phyloP scores from a whole-genome alignment of 2,888 invertebrate genomes.

The Apodemia zela region DNA sequence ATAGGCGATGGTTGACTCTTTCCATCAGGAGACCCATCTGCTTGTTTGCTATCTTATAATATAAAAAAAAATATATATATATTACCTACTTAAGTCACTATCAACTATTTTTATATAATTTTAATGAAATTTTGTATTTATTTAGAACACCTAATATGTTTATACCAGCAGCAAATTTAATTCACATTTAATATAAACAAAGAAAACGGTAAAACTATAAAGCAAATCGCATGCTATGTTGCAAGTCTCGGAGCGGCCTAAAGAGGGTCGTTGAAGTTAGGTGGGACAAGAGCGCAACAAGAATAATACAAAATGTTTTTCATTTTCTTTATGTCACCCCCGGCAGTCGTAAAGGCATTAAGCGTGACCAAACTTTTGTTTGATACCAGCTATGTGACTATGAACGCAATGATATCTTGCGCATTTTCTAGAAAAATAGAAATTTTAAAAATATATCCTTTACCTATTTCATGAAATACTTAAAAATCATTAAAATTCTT shows the following conservation, averaged over 20 bases:
- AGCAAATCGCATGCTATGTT: slow-evolving; percentile 26
- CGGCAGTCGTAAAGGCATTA: slow-evolving; percentile 93
- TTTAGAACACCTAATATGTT: too few relatives aligned
- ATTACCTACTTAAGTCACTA: too few relatives aligned
- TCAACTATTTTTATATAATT: too few relatives aligned
- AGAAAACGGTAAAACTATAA: background rate
- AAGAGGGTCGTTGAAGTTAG: slow-evolving; percentile 68
- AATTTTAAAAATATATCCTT: slow-evolving; percentile 8
- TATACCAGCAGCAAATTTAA: too few relatives aligned
- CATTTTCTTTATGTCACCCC: slow-evolving; percentile 94
- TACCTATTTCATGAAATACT: background rate
- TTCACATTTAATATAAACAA: background rate
- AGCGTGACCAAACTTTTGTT: slow-evolving; percentile 90
- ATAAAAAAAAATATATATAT: too few relatives aligned
- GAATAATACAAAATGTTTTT: slow-evolving; percentile 88
- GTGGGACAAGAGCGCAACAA: slow-evolving; percentile 77
- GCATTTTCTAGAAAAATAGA: slow-evolving; percentile 33
- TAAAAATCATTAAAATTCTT: background rate
- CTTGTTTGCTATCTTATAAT: too few relatives aligned
- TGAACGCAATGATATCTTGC: slow-evolving; percentile 53
- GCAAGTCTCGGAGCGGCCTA: slow-evolving; percentile 48
- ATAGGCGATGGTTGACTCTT: too few relatives aligned
- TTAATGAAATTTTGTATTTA: too few relatives aligned
- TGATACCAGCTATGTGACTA: slow-evolving; percentile 73
- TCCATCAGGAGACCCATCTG: too few relatives aligned